Conservation (phyloP, 1,140 invertebrate genomes). For the Hylyphantes graminicola region DNA sequence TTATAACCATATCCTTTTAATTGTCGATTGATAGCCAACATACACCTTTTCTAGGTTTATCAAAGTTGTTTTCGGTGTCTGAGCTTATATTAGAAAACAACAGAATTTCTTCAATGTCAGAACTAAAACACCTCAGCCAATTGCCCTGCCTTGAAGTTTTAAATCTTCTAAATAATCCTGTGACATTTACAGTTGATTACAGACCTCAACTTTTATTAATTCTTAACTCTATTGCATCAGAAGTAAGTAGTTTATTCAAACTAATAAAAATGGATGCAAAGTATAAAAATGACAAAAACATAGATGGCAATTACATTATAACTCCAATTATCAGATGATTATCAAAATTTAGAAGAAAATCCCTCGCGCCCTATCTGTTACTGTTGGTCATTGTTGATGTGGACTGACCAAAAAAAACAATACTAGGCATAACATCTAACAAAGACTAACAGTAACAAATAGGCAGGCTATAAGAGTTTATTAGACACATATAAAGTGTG, state of each 20-base stretch:
- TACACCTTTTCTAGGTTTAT: constrained; percentile 73
- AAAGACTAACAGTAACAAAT: too few relatives aligned
- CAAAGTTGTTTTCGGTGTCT: constrained; percentile 85
- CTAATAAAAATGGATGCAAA: too few relatives aligned
- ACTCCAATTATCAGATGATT: too few relatives aligned
- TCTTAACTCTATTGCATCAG: constrained; percentile 78
- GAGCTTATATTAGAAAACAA: constrained; percentile 89
- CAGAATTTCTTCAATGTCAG: constrained; percentile 80
- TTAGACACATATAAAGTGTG: too few relatives aligned
- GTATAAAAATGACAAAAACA: too few relatives aligned
- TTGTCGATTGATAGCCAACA: neutral
- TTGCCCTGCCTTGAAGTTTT: constrained; percentile 89
- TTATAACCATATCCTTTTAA: constrained; percentile 4
- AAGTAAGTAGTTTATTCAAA: constrained; percentile 58
- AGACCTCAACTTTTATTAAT: constrained; percentile 87
- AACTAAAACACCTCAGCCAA: constrained; percentile 81
- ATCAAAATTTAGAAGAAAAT: too few relatives aligned
- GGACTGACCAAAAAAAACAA: too few relatives aligned
- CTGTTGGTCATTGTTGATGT: too few relatives aligned
- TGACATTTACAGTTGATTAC: constrained; percentile 88
- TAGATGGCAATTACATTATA: too few relatives aligned
- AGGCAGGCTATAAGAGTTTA: too few relatives aligned
- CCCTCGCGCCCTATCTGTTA: too few relatives aligned
- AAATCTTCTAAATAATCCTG: constrained; percentile 87
- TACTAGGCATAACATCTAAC: too few relatives aligned